Evolutionary conservation across 1,140 invertebrate genomes (phyloP).

Genomic region (Zaprionus vittiger): DNA sequence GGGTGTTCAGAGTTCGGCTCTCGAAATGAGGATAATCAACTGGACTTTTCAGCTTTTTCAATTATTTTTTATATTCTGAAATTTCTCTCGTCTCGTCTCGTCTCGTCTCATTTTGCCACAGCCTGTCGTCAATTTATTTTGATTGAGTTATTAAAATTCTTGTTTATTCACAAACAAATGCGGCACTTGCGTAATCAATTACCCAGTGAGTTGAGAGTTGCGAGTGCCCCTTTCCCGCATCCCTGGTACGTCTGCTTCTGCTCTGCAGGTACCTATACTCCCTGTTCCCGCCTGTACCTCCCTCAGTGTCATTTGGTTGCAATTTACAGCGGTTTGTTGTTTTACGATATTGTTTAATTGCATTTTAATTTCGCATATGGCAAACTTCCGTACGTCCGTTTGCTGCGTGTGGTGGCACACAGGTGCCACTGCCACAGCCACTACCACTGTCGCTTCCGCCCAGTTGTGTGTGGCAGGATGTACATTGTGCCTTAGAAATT

Average conservation of each 20-base stretch:
- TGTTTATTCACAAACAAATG: conserved; percentile 60
- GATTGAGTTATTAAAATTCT: conserved; percentile 78
- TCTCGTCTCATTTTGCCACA: conserved; percentile 11
- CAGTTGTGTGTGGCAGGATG: conserved; percentile 30
- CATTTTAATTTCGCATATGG: conserved; percentile 46
- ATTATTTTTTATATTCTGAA: conserved; percentile 15
- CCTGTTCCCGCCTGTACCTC: no score
- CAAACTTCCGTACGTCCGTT: conserved; percentile 43
- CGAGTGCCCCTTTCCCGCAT: neutral
- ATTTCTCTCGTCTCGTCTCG: conserved; percentile 12
- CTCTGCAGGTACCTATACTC: no score
- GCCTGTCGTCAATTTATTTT: conserved; percentile 55
- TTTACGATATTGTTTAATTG: conserved; percentile 43
- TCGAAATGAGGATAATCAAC: neutral
- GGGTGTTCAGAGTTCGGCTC: neutral
- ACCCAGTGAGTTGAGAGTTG: neutral
- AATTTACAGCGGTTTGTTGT: conserved; percentile 32
- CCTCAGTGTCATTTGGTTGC: conserved; percentile 27
- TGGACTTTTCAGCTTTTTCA: conserved; percentile 2
- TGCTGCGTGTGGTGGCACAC: neutral
- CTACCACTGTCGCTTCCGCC: conserved; percentile 27
- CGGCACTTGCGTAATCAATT: conserved; percentile 42
- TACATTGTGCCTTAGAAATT: conserved; percentile 34
- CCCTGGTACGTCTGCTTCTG: neutral
- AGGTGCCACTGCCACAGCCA: neutral